Base-by-base conservation (phyloP, 2,888 invertebrate species). In the Drosophila prolongata region DNA sequence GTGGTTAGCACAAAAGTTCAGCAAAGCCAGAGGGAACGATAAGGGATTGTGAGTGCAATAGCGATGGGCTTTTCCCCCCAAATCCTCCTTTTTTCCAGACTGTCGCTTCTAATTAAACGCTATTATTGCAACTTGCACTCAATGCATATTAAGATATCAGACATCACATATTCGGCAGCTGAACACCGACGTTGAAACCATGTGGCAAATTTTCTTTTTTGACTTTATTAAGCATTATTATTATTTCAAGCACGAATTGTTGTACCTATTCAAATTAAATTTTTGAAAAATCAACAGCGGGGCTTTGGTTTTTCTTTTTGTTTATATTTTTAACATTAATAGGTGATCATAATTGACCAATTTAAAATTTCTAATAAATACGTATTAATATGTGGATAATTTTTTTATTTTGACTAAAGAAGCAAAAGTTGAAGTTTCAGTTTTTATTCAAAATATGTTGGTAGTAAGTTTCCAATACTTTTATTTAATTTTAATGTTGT, bases 1-100 rank as follows among this genome's bases (percentile, higher is more conserved):
- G 80, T 67, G 76, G 74, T 53, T 76, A 61, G 42, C 56, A 49
- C 68, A 72, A 74, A 87, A 87, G 74, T 85, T 81, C 47, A 35
- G 40, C 16, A 38, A 43, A 61, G 65, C 60, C 56, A 24, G 35
- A 30, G 38, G 56, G 30, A 52, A 19, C 19, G 57, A 69, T 50
- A 44, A 57, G 49, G 50, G 43, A 10, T 24, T 38, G 44, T 3
- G 4, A 50, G 30, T 35, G 43, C 60, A 35, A 13, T 13, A 27
- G 10, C 11, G 16, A 14, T 13, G 27, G 27, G n/a, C 34, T 55
- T 34, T 50, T 19, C 27, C 16, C 34, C 11, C n/a, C 10, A 34
- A 55, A 14, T 13, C 6, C 24, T 13, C 16, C 14, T 35, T 35
- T 35, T 8, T 24, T 6, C 34, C 6, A 9, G 10, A 9, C 34